These are phyloP conservation scores for Wasmannia auropunctata DNA, from an alignment of 1,140 invertebrate genomes.

Conservation along the genomic window DNA sequence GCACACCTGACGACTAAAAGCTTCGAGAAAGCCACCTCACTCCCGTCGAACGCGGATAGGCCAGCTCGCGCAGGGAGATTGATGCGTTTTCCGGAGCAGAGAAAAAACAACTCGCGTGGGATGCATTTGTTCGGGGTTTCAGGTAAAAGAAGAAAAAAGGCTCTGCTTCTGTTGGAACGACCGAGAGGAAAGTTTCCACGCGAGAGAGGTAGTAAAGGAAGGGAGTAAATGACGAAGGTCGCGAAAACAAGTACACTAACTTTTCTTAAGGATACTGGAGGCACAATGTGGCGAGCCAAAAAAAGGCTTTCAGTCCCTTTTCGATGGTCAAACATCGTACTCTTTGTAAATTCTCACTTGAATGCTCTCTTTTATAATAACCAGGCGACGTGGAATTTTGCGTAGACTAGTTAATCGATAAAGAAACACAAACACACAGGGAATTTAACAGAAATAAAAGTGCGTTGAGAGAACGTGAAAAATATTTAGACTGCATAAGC, in stretches of 20 bases:
- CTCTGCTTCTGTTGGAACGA: constrained; percentile 15
- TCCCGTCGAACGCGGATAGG: constrained; percentile 6
- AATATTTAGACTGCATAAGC: neutral
- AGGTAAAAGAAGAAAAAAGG: constrained; percentile 49
- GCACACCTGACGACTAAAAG: constrained; percentile 44
- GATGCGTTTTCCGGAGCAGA: constrained; percentile 51
- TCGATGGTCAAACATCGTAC: constrained; percentile 37
- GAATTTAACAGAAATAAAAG: neutral
- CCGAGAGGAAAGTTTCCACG: constrained; percentile 28
- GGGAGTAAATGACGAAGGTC: constrained; percentile 36
- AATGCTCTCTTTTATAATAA: neutral
- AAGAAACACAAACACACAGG: neutral
- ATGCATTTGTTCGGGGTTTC: constrained; percentile 58
- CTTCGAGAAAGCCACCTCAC: constrained; percentile 16
- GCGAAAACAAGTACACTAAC: constrained; percentile 24
- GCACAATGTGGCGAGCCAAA: neutral
- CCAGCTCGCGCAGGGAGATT: constrained; percentile 51
- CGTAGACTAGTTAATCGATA: neutral
- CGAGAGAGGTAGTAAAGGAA: neutral
- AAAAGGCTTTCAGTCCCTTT: constrained; percentile 36
- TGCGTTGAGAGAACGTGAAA: neutral
- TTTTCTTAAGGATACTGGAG: constrained; percentile 7
- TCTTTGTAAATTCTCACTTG: constrained; percentile 38
- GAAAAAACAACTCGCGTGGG: constrained; percentile 66
- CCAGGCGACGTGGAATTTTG: neutral